Conservation (phyloP, 2,888 invertebrate genomes). For the Seira musarum region DNA sequence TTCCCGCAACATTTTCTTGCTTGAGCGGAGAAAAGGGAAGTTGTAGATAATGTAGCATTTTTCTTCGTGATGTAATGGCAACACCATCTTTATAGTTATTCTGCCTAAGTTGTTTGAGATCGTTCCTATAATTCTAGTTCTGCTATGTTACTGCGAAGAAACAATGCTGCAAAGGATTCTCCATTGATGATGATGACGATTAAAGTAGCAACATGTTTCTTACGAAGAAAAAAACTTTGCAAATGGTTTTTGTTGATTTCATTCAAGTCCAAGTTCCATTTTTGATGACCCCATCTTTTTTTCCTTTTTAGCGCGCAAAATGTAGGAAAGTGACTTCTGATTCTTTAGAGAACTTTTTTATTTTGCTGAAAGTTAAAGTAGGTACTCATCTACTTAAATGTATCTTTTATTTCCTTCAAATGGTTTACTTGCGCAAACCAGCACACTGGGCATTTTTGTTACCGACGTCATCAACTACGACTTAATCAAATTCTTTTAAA, state of each 20-base stretch:
- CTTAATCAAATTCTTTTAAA: slow-evolving; percentile 4
- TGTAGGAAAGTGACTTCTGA: background rate
- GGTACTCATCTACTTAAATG: background rate
- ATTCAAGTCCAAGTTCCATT: background rate
- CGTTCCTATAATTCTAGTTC: too few relatives aligned
- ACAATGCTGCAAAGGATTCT: background rate
- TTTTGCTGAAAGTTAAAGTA: too few relatives aligned
- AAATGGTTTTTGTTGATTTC: background rate
- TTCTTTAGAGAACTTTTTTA: background rate
- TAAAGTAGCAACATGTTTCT: slow-evolving; percentile 3
- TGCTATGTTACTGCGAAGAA: too few relatives aligned
- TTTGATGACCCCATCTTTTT: slow-evolving; percentile 4
- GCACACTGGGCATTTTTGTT: too few relatives aligned
- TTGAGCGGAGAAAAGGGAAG: slow-evolving; percentile 13
- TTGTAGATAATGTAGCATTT: slow-evolving; percentile 43
- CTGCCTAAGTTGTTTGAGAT: too few relatives aligned
- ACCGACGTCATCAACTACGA: background rate
- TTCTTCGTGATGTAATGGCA: background rate
- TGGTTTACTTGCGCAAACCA: background rate
- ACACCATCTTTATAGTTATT: too few relatives aligned
- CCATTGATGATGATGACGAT: slow-evolving; percentile 5
- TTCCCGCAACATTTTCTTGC: background rate
- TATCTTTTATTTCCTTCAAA: background rate
- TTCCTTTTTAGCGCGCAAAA: background rate
- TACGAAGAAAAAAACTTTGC: background rate